phyloP scores from a whole-genome alignment of 1,140 invertebrate genomes.

The Dendrolimus punctatus region DNA sequence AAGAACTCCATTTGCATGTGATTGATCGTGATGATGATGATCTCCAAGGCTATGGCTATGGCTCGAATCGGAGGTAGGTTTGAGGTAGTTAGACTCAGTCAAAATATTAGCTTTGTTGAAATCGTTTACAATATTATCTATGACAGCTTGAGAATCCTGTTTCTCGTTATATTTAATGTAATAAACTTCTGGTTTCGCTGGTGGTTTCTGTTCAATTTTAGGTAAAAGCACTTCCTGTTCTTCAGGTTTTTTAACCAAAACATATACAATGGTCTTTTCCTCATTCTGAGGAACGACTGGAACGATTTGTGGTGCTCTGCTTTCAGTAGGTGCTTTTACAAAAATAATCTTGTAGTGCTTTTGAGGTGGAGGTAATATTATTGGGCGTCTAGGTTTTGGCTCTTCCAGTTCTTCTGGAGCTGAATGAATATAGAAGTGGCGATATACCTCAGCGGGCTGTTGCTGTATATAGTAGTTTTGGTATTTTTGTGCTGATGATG shows the following conservation, averaged over 20 bases:
- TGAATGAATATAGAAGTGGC: slow-evolving; percentile 57
- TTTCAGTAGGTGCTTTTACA: slow-evolving; percentile 81
- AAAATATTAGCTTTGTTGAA: slow-evolving; percentile 43
- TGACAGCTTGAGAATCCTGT: slow-evolving; percentile 48
- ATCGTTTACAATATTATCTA: slow-evolving; percentile 54
- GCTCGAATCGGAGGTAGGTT: background rate
- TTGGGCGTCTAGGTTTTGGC: slow-evolving; percentile 31
- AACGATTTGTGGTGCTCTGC: slow-evolving; percentile 48
- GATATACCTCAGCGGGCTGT: slow-evolving; percentile 51
- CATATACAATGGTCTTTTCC: slow-evolving; percentile 89
- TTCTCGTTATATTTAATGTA: slow-evolving; percentile 62
- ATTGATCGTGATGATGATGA: too few species aligned
- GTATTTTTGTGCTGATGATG: slow-evolving; percentile 26
- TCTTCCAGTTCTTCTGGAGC: slow-evolving; percentile 57
- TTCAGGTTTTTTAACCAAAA: slow-evolving; percentile 85
- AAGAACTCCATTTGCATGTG: too few species aligned
- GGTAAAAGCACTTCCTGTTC: slow-evolving; percentile 81
- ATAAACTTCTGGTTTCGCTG: slow-evolving; percentile 57
- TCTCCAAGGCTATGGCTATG: too few species aligned
- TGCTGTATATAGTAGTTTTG: slow-evolving; percentile 40
- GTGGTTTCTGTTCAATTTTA: slow-evolving; percentile 58
- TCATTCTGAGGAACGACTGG: slow-evolving; percentile 73
- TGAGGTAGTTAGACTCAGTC: slow-evolving; percentile 14
- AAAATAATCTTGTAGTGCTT: slow-evolving; percentile 87
- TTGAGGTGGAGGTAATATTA: slow-evolving; percentile 53